These are phyloP conservation scores for Tetramorium parvispinum DNA, from an alignment of 1,140 invertebrate species.

Conservation along the genomic window DNA sequence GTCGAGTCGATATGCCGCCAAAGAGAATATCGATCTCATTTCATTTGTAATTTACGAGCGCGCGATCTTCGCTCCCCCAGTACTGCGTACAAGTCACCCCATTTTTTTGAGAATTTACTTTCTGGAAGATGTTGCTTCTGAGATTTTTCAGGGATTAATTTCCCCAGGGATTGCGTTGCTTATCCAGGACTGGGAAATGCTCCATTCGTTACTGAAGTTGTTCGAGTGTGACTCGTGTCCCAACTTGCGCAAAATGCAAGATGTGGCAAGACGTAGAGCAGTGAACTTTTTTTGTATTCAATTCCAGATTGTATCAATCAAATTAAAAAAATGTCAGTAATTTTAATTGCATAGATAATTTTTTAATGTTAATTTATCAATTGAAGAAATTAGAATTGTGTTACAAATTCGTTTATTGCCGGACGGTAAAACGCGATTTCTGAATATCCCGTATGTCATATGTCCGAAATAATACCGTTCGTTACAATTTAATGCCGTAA, in stretches of 20 bases:
- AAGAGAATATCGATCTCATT: conserved; percentile 21
- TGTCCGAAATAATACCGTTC: not conserved
- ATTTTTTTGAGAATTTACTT: conserved; percentile 43
- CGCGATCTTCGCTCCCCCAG: conserved; percentile 9
- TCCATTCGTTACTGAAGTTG: conserved; percentile 59
- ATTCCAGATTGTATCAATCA: conserved; percentile 1
- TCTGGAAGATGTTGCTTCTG: conserved; percentile 46
- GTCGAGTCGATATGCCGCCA: not conserved
- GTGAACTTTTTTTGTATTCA: not conserved
- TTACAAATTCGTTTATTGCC: not conserved
- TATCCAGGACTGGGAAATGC: conserved; percentile 49
- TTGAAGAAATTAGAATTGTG: not conserved
- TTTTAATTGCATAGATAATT: not conserved
- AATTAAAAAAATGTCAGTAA: not conserved
- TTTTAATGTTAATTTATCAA: not conserved
- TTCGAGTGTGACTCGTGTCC: conserved; percentile 56
- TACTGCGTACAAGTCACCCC: not conserved
- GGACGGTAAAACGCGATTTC: not conserved
- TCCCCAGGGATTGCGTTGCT: conserved; percentile 54
- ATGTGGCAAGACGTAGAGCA: conserved; percentile 13
- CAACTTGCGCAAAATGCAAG: conserved; percentile 51
- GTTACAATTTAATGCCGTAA: conserved; percentile 3
- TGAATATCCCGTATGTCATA: not conserved
- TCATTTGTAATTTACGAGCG: conserved; percentile 31
- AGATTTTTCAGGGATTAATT: conserved; percentile 61